Base-by-base conservation (phyloP, 1,140 invertebrate genomes). In the Monochamus saltuarius region DNA sequence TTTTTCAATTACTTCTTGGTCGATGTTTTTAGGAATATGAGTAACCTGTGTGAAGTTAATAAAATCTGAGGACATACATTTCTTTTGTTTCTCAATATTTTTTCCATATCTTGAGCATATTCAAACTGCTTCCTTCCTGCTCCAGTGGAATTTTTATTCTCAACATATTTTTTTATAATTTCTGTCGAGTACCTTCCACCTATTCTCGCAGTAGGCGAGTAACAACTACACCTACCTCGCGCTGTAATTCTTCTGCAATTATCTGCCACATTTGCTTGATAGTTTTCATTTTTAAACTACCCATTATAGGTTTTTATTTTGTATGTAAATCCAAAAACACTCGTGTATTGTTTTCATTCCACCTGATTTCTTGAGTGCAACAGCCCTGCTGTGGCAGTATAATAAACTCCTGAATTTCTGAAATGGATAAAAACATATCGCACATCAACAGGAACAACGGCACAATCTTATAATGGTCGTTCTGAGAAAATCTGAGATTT, bases 251-350 rank as follows among this genome's bases (percentile, higher is more conserved):
- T 11, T 16, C 17, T 3, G 50, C 29, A 10, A 52, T 38, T 37
- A 36, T 16, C 17, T 39, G 14, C 14, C 50, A 52, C 13, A 52
- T 52, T 52, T 52, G 14, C n/a, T 52, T 52, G 2, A 38, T 17
- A 7, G 50, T 52, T 52, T 52, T 52, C 39, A 52, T 52, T 29
- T 52, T 17, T 7, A 34, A 34, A 38, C 29, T 52, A n/a, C 17
- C 14, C 7, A 17, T 9, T 37, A 14, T 34, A n/a, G 36, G 36
- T 52, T 52, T 52, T 13, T 52, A 52, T 37, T 36, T 10, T 16
- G 37, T 52, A 38, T 34, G 39, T 17, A 39, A 34, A 2, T 52
- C 13, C 39, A 52, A n/a, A n/a, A n/a, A n/a, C n/a, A n/a, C n/a
- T n/a, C n/a, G n/a, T n/a, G n/a, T n/a, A n/a, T n/a, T n/a, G n/a